Evolutionary conservation across 1,140 invertebrate genomes (phyloP).

Genomic region (Drosophila ironensis): DNA sequence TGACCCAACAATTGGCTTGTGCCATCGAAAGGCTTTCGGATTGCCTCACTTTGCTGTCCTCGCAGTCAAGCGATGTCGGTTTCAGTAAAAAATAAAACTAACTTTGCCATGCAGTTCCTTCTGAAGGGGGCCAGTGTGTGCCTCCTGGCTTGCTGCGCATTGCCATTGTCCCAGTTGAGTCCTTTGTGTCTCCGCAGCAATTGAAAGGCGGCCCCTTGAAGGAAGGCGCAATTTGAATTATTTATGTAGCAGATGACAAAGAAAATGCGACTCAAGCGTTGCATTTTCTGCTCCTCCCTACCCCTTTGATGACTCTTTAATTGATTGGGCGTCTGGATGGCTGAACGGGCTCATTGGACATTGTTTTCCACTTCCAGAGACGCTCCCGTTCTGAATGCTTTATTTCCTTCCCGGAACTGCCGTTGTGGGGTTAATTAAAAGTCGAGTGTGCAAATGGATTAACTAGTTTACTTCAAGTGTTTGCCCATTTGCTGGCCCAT

Average conservation of each 20-base stretch:
- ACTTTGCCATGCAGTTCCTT: conserved; percentile 19
- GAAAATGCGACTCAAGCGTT: conserved; percentile 23
- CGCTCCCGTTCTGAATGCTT: conserved; percentile 6
- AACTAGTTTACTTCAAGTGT: conserved; percentile 19
- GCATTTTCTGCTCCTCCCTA: neutral
- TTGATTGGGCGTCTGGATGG: conserved; percentile 14
- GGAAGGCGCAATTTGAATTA: conserved; percentile 43
- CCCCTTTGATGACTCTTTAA: conserved; percentile 19
- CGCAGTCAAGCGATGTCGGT: conserved; percentile 10
- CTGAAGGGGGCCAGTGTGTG: conserved; percentile 2
- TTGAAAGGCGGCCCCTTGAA: conserved; percentile 16
- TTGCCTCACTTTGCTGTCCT: conserved; percentile 31
- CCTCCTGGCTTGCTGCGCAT: neutral
- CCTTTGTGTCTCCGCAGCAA: conserved; percentile 10
- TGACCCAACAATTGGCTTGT: neutral
- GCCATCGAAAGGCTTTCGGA: conserved; percentile 43
- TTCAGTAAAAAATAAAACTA: conserved; percentile 51
- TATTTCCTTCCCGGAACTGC: neutral
- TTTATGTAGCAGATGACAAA: conserved; percentile 42
- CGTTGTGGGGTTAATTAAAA: neutral
- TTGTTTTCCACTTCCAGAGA: neutral
- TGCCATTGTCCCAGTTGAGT: conserved; percentile 11
- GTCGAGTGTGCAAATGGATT: conserved; percentile 14
- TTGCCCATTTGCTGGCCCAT: neutral
- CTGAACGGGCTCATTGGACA: neutral